Percentiles rank a stretch among this genome's conserved stretches.
phyloP scores from a whole-genome alignment of 2,797 vertebrate species.

The Babyrousa celebensis region DNA sequence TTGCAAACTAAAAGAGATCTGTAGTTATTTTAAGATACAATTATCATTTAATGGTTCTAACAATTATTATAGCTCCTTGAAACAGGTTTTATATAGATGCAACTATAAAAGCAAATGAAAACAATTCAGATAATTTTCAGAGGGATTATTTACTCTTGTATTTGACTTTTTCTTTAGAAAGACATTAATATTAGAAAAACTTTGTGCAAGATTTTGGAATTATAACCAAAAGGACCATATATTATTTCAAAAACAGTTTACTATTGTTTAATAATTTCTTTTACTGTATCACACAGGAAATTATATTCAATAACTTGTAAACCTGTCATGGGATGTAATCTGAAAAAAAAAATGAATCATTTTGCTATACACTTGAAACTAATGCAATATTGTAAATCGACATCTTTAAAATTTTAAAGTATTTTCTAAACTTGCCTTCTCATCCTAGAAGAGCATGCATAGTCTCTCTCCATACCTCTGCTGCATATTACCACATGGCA shows the following conservation, averaged over 20 bases:
- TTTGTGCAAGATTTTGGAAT: neutral
- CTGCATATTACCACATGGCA: neutral
- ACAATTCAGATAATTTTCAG: slow-evolving; percentile 19
- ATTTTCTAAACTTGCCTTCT: neutral
- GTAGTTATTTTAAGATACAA: slow-evolving; percentile 34
- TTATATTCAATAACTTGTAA: neutral
- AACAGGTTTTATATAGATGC: neutral
- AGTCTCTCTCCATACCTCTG: neutral
- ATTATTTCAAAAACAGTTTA: neutral
- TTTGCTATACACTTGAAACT: neutral
- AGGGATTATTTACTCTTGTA: slow-evolving; percentile 14
- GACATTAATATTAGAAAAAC: slow-evolving; percentile 2
- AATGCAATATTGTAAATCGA: neutral
- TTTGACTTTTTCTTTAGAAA: slow-evolving; percentile 4
- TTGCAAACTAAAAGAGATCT: neutral
- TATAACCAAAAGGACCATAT: neutral
- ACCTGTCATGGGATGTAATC: neutral
- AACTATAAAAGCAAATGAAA: slow-evolving; percentile 54
- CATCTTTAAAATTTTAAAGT: neutral
- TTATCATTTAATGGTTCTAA: slow-evolving; percentile 6
- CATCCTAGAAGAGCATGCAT: neutral
- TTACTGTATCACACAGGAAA: neutral
- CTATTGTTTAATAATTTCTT: neutral
- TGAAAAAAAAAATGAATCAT: neutral
- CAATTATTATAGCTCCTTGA: neutral